These are phyloP conservation scores for Xyliphius kryptos DNA, from an alignment of 2,113 vertebrate species.

Conservation along the genomic window DNA sequence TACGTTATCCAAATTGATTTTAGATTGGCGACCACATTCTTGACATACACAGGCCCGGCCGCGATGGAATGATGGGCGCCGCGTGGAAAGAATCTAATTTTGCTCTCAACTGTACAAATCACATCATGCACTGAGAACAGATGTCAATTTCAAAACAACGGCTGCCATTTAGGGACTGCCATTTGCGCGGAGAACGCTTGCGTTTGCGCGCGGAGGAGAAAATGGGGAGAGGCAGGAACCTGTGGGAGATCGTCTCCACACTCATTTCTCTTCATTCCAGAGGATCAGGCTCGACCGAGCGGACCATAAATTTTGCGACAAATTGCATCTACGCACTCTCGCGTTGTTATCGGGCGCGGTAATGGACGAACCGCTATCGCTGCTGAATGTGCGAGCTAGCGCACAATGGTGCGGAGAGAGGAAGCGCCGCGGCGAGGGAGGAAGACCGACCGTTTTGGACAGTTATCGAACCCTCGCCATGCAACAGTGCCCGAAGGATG, in stretches of 20 bases:
- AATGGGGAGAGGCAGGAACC: constrained; percentile 26
- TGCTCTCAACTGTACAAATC: constrained; percentile 30
- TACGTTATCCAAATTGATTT: constrained; percentile 2
- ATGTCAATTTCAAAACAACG: constrained; percentile 55
- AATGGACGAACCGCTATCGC: constrained; percentile 43
- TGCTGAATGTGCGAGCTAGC: background rate
- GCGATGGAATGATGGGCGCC: constrained; percentile 10
- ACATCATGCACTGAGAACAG: constrained; percentile 40
- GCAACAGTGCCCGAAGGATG: constrained; percentile 13
- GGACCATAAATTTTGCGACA: constrained; percentile 46
- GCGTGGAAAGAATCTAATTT: constrained; percentile 8
- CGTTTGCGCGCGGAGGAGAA: constrained; percentile 31
- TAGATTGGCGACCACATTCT: constrained; percentile 3
- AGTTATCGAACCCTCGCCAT: constrained; percentile 14
- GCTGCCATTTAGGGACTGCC: constrained; percentile 51
- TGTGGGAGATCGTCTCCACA: constrained; percentile 34
- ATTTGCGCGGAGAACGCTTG: constrained; percentile 40
- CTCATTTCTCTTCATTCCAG: constrained; percentile 56
- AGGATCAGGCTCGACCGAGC: constrained; percentile 40
- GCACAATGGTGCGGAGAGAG: background rate
- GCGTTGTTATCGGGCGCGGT: constrained; percentile 40
- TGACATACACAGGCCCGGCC: constrained; percentile 6
- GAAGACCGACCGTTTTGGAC: background rate
- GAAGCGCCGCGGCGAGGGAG: background rate
- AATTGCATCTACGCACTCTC: constrained; percentile 47